Evolutionary conservation across 2,797 vertebrate genomes (phyloP).

Genomic region (Premnoplex brunnescens): DNA sequence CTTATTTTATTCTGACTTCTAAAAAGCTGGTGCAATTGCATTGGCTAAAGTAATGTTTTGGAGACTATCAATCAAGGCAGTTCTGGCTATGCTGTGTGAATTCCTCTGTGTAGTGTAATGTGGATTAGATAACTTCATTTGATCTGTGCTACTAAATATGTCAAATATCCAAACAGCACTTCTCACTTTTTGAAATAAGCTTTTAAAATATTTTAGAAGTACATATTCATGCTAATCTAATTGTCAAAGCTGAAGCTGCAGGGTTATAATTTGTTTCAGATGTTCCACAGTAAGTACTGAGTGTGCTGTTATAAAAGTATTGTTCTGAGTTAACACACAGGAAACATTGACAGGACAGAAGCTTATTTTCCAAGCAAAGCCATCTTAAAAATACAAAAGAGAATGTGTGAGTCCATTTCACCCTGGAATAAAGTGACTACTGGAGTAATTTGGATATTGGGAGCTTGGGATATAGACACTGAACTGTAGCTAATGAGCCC

Average conservation of each 20-base stretch:
- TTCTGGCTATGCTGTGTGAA: neutral
- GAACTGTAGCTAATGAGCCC: neutral
- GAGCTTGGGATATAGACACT: neutral
- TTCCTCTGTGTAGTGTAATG: neutral
- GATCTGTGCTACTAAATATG: neutral
- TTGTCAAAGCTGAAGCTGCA: constrained; percentile 1
- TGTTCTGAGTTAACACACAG: constrained; percentile 14
- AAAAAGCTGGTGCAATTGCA: neutral
- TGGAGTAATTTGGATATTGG: neutral
- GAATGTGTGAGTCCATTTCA: neutral
- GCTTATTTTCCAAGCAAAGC: constrained; percentile 21
- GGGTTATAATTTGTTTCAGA: constrained; percentile 17
- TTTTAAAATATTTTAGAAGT: constrained; percentile 2
- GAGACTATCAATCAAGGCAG: neutral
- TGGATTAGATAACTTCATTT: neutral
- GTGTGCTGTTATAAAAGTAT: neutral
- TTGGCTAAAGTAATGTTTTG: neutral
- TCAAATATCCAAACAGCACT: neutral
- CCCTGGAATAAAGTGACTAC: neutral
- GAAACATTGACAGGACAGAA: constrained; percentile 1
- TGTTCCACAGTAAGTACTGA: neutral
- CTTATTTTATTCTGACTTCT: neutral
- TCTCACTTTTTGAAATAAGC: neutral
- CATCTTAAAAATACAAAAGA: neutral
- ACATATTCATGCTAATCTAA: neutral